Percentiles rank a stretch among this genome's conserved stretches.
Evolutionary conservation across 2,888 invertebrate species (phyloP).

Genomic region (Iphiclides podalirius): DNA sequence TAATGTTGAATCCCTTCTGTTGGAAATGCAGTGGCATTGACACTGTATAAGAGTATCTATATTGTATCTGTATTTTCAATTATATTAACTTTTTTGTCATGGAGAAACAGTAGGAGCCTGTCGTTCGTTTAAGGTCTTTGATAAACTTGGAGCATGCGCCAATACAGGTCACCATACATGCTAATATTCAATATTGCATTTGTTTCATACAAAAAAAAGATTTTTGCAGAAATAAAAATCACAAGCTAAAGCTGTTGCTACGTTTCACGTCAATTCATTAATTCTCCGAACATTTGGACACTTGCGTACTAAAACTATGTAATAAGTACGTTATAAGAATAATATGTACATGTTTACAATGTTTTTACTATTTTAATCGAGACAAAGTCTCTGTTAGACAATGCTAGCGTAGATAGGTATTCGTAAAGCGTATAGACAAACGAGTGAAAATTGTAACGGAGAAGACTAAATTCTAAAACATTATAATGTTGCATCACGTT

Average conservation of each 20-base stretch:
- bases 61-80: too few relatives aligned
- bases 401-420: slow-evolving; percentile 78
- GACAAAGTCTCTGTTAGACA: slow-evolving; percentile 74
- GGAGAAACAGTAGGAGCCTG: too few relatives aligned
- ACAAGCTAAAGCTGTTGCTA: not conserved
- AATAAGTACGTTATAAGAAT: slow-evolving; percentile 35
- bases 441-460: slow-evolving; percentile 76
- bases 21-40: too few relatives aligned
- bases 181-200: not conserved
- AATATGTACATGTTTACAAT: slow-evolving; percentile 59
- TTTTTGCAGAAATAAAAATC: not conserved
- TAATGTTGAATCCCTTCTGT: too few relatives aligned
- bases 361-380: slow-evolving; percentile 69
- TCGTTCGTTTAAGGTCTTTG: too few relatives aligned
- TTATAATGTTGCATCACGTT: slow-evolving; percentile 74
- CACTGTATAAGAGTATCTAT: too few relatives aligned
- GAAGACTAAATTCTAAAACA: slow-evolving; percentile 77
- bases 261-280: slow-evolving; percentile 11
- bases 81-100: too few relatives aligned
- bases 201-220: not conserved
- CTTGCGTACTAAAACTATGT: slow-evolving; percentile 31
- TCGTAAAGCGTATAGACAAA: slow-evolving; percentile 66
- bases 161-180: too few relatives aligned
- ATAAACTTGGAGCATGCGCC: too few relatives aligned
- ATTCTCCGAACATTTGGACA: slow-evolving; percentile 19